A percentile compares a stretch with the other conserved stretches of the same genome.
Evolutionary conservation across 2,113 vertebrate species (phyloP).

Genomic region (Neotoma lepida): DNA sequence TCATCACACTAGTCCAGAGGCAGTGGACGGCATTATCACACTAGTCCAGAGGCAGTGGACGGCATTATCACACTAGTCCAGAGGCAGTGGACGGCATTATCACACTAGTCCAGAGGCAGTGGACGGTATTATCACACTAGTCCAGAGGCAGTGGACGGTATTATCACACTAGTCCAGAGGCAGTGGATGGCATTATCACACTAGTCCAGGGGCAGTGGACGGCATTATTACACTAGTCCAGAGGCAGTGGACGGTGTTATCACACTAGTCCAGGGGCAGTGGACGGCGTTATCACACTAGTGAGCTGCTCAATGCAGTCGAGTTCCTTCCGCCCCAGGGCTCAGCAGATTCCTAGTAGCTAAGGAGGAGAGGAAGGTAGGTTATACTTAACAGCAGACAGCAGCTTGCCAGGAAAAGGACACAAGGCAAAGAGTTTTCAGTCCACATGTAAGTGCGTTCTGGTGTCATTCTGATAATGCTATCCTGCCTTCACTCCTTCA

Average conservation of each 20-base stretch:
- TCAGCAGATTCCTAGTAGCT: not conserved
- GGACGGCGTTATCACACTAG: not conserved
- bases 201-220: not conserved
- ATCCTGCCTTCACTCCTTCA: conserved; percentile 39
- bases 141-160: no score
- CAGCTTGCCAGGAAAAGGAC: not conserved
- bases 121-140: no score
- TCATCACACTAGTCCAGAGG: not conserved
- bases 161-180: not conserved
- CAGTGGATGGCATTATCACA: no score
- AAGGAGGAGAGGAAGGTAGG: not conserved
- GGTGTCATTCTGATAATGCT: conserved; percentile 38
- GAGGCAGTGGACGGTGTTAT: not conserved
- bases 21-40: accelerated
- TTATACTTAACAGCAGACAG: not conserved
- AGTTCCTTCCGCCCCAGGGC: not conserved
- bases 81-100: not conserved
- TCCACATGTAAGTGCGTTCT: not conserved
- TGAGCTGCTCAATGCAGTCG: not conserved
- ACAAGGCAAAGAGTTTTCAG: not conserved
- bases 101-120: not conserved
- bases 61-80: not conserved
- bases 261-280: not conserved
- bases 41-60: not conserved
- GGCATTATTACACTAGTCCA: not conserved